Evolutionary conservation across 2,888 invertebrate species (phyloP).

Genomic region (Mimas tiliae): DNA sequence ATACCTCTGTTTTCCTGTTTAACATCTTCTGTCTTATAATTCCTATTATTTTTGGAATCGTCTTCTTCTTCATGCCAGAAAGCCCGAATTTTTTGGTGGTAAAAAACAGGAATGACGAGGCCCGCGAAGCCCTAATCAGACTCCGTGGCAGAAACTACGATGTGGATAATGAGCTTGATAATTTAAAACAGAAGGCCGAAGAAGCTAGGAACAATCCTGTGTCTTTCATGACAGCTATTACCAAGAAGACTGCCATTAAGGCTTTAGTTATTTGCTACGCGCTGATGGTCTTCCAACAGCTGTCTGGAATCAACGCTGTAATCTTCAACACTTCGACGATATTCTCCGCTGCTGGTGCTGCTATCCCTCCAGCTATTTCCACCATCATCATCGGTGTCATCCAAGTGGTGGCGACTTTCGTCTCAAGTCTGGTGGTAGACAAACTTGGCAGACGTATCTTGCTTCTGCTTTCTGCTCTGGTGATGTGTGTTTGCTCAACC

Average conservation of each 20-base stretch:
- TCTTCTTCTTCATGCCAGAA: conserved; percentile 95
- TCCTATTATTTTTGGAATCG: conserved; percentile 87
- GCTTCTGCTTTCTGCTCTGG: conserved; percentile 87
- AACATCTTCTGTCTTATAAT: conserved; percentile 87
- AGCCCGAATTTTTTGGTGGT: conserved; percentile 90
- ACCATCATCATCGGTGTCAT: conserved; percentile 93
- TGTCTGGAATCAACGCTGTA: conserved; percentile 93
- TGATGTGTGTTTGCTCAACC: conserved; percentile 89
- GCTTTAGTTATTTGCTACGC: conserved; percentile 89
- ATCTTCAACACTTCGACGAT: conserved; percentile 92
- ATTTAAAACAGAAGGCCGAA: conserved; percentile 84
- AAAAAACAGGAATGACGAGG: conserved; percentile 87
- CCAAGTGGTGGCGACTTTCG: conserved; percentile 90
- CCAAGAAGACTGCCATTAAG: conserved; percentile 86
- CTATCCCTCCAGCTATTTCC: conserved; percentile 84
- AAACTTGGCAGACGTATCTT: conserved; percentile 91
- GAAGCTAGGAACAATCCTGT: conserved; percentile 80
- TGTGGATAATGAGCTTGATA: conserved; percentile 86
- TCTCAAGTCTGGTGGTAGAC: conserved; percentile 92
- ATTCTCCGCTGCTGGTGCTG: conserved; percentile 87
- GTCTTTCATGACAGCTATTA: conserved; percentile 84
- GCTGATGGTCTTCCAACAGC: conserved; percentile 95
- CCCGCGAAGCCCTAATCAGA: conserved; percentile 87
- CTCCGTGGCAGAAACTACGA: conserved; percentile 90
- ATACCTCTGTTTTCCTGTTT: conserved; percentile 82